Base-by-base conservation (phyloP, 2,113 vertebrate species). In the Donacobius atricapilla region DNA sequence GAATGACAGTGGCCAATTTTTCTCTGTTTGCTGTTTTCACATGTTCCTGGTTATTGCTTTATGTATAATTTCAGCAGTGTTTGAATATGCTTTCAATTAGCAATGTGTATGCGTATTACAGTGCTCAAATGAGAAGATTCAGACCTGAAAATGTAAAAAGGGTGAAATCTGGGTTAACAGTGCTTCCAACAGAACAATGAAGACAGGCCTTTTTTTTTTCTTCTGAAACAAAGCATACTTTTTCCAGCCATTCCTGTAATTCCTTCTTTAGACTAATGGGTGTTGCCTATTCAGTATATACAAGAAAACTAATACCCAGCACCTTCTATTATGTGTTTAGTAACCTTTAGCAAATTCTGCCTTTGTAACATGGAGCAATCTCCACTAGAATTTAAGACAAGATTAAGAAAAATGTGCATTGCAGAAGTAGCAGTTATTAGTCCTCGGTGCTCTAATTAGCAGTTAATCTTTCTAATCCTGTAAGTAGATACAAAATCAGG, bases 361-460 rank as follows among this genome's bases (percentile, higher is more conserved):
- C 87, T 96, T 95, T 95, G 84, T 94, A 93, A 80, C 12, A 9
- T 56, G 40, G 50, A 54, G 60, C 93, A 83, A 72, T 77, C 57
- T 90, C 57, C 58, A 22, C 63, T 85, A 87, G 75, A 90, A 90
- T 96, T 93, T 93, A 96, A 85, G 58, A 40, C 50, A 85, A 89
- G 82, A 91, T 93, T 94, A 95, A 91, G 81, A 95, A 95, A 95
- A 97, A 89, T 23, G 78, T 96, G 93, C 71, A 63, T 83, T 77
- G 54, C 56, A 88, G 77, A 89, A 94, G 83, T 87, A 93, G 70
- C 51, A 89, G 78, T 93, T 93, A 80, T 89, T 96, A 94, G 93
- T 83, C 90, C 63, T 44, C 58, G 58, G 35, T 73, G 35, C 54
- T 83, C 87, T 90, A 95, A 96, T 95, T 96, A 95, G 75, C 75